Evolutionary conservation across 2,888 invertebrate species (phyloP).

Genomic region (Agapetus fuscipes): DNA sequence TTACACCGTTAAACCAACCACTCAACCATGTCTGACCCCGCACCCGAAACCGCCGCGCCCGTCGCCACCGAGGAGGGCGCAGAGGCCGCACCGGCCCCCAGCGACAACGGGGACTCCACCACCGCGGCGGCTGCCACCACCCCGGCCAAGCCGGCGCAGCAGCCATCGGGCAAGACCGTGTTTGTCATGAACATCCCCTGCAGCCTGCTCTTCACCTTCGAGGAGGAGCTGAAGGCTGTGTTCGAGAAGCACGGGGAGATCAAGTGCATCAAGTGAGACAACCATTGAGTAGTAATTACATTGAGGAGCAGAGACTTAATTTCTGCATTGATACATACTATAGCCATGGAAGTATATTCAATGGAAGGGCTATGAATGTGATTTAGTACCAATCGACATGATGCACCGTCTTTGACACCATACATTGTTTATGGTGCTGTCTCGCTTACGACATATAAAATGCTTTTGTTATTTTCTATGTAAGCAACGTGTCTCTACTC

Average conservation of each 20-base stretch:
- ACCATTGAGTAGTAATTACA: background rate
- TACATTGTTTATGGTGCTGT: too few species aligned
- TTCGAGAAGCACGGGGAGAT: conserved; percentile 12
- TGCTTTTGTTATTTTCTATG: too few species aligned
- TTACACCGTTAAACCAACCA: too few species aligned
- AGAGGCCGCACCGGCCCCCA: background rate
- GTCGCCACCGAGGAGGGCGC: background rate
- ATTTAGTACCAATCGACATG: too few species aligned
- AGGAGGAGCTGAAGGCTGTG: conserved; percentile 8
- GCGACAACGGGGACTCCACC: too few species aligned
- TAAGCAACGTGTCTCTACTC: too few species aligned
- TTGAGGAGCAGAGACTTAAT: background rate
- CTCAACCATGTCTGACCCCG: background rate
- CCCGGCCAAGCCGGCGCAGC: background rate
- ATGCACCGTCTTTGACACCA: too few species aligned
- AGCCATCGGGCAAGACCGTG: conserved; percentile 12
- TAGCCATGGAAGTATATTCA: too few species aligned
- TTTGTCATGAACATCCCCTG: conserved; percentile 11
- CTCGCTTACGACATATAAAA: too few species aligned
- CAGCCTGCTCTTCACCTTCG: conserved; percentile 6
- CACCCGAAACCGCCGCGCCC: background rate
- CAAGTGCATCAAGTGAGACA: conserved; percentile 7
- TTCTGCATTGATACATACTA: background rate
- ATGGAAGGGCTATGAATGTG: too few species aligned
- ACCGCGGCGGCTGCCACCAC: background rate